These are phyloP conservation scores for Peromyscus leucopus DNA, from an alignment of 2,113 vertebrate species.

Conservation along the genomic window DNA sequence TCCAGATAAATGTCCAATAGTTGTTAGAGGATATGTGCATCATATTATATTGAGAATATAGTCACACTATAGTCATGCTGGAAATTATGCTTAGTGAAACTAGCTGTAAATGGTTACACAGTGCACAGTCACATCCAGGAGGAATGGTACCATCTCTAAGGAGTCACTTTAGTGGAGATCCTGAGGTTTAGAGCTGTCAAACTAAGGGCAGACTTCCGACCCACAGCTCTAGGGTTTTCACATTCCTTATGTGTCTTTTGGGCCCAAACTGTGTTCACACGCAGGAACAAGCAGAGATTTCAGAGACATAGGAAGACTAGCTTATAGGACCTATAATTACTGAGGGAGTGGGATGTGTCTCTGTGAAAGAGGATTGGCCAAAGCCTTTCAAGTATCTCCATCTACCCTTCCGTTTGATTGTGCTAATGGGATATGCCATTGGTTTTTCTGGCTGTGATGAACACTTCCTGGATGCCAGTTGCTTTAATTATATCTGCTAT, in stretches of 20 bases:
- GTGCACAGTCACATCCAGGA: neutral
- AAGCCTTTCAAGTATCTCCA: neutral
- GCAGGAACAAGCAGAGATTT: neutral
- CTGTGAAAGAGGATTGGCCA: rapidly evolving
- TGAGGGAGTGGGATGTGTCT: neutral
- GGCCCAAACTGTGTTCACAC: neutral
- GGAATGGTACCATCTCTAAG: neutral
- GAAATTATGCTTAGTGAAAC: slow-evolving; percentile 19
- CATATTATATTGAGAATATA: neutral
- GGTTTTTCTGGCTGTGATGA: neutral
- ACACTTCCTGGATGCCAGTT: neutral
- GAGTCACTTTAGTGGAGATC: neutral
- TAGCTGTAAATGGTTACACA: neutral
- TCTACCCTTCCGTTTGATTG: neutral
- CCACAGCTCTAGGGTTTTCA: neutral
- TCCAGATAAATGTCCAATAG: neutral
- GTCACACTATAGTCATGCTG: neutral
- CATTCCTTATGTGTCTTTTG: neutral
- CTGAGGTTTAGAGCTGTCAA: neutral
- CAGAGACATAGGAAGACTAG: neutral
- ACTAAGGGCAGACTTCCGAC: neutral
- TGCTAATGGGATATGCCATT: neutral
- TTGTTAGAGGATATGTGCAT: neutral
- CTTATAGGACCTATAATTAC: rapidly evolving
- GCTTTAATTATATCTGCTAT: neutral